Base-by-base conservation (phyloP, 1,140 invertebrate genomes). In the Proctacanthus coquilletti region DNA sequence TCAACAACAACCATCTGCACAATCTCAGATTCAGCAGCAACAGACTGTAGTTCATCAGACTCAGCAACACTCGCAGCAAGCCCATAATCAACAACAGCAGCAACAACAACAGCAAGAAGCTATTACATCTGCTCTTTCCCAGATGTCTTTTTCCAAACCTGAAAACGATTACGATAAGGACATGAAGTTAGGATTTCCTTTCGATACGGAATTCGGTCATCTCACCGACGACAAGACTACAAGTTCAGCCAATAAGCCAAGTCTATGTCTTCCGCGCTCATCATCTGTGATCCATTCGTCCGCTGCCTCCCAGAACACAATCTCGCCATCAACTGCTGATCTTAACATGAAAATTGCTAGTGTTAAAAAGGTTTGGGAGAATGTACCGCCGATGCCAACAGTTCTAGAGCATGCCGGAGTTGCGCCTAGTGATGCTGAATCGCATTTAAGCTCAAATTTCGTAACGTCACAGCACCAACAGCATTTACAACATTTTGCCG, bases 311-410 rank as follows among this genome's bases (percentile, higher is more conserved):
- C 46, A 47, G 14, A 66, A 60, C 40, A 63, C 63, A 15, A 65
- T 66, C 42, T 65, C 65, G 9, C 61, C 64, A 29, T 80, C 80
- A 1, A 76, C 80, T 11, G 85, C 85, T 20, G 89, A 93, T 56
- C 70, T 95, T 9, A 89, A 91, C 65, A 71, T 88, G 58, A 94
- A 95, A 64, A 92, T 94, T 47, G 84, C 84, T 5, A 88, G 85
- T 36, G 88, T 92, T 4, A 93, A 93, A 61, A 92, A 87, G 60
- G 84, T 83, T 21, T 87, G 84, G 84, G 84, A 86, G 47, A 76
- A 67, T 39, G 68, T 68, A 11, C 65, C 70, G 15, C 59, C 73
- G 3, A 71, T 75, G 64, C 66, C 71, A 6, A 70, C 75, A 9
- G 75, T 79, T 0, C 69, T 79, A 34, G 80, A 83, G 38, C 76